A percentile compares a stretch with the other conserved stretches of the same genome.
Evolutionary conservation across 2,113 vertebrate species (phyloP).

Genomic region (Onychorhynchus coronatus): DNA sequence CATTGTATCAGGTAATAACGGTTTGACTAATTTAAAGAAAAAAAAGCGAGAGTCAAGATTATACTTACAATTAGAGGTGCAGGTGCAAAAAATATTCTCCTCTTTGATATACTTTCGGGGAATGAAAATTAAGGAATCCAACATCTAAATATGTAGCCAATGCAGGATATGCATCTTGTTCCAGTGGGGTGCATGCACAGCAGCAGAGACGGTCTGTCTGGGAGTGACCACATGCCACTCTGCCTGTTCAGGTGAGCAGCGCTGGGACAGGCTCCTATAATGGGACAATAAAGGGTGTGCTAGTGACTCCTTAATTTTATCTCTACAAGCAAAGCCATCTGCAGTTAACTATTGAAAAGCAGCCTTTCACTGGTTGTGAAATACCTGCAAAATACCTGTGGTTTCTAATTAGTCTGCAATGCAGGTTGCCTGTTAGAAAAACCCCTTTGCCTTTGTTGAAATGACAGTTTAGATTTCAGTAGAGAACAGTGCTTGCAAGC

Average conservation of each 20-base stretch:
- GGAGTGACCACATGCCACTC: fast-evolving
- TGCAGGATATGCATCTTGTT: too few relatives aligned
- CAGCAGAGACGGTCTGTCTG: not conserved
- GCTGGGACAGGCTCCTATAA: too few relatives aligned
- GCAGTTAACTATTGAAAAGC: not conserved
- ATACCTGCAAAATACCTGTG: not conserved
- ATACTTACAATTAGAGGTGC: not conserved
- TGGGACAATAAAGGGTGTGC: fast-evolving
- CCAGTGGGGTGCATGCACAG: not conserved
- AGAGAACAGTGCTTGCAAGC: not conserved
- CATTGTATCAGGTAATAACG: not conserved
- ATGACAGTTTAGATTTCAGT: not conserved
- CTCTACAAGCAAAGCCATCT: not conserved
- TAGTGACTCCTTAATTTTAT: not conserved
- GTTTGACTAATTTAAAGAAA: not conserved
- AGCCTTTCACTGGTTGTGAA: not conserved
- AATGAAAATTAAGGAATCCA: not conserved
- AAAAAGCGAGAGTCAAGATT: not conserved
- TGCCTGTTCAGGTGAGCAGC: not conserved
- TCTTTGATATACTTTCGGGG: not conserved
- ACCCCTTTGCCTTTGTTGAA: not conserved
- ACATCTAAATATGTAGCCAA: not conserved
- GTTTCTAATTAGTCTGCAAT: not conserved
- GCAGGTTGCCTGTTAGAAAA: not conserved
- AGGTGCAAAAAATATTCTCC: not conserved